Evolutionary conservation across 2,888 invertebrate species (phyloP), one percentile per base, ranked within the genome.

Genomic region (Drosophila anomelani): DNA sequence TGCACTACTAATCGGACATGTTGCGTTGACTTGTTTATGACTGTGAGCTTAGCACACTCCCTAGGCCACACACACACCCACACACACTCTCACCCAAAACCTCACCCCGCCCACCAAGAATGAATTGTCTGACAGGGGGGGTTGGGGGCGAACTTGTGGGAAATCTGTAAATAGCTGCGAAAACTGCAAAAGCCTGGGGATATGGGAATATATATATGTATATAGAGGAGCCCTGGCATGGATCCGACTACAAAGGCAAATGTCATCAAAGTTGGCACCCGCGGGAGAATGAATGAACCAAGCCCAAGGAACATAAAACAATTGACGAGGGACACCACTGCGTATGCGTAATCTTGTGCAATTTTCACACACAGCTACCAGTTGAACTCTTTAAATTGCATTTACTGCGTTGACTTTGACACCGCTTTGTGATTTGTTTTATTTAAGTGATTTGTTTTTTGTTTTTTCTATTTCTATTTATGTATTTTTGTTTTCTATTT

Each of bases 11-110:
- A 85, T 85, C 83, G 87, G 84, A 85, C 81, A 84, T 83, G 81
- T 85, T 87, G 86, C 82, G 80, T 79, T 81, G 86, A 88, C 83
- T 86, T 85, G 84, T 88, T 85, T 88, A 85, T 85, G 88, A 85
- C 85, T 79, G 79, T 64, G 75, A 88, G 88, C 84, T 88, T 80
- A 85, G 77, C 70, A 81, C 58, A 36, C 34, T 17, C 15, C 32
- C 32, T 12, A 10, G 26, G 15, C 43, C 53, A 41, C 55, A 57
- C 66, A 54, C 39, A 15, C 43, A 41, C 43, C 43, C 44, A 46
- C 47, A 54, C 39, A 15, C 43, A 41, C 43, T 41, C 44, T 43
- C 47, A 39, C 64, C 26, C 34, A 47, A 44, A 44, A 43, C 20
- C 34, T 15, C 55, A 64, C 53, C 63, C 55, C 55, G 36, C 46